Evolutionary conservation across 1,140 invertebrate genomes (phyloP).

Genomic region (Atta cephalotes): DNA sequence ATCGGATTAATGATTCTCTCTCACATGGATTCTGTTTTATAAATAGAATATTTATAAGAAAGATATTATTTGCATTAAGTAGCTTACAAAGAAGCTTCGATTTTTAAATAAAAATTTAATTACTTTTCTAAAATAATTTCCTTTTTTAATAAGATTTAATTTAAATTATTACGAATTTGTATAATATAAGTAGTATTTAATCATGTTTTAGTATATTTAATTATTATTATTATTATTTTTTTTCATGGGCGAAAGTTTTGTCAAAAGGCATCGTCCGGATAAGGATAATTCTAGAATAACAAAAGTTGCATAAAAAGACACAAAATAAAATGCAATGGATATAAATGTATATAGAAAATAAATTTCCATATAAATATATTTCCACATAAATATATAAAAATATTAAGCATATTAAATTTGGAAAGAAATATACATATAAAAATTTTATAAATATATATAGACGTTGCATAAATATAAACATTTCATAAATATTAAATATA

Average conservation of each 20-base stretch:
- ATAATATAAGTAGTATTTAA: not conserved
- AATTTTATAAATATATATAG: constrained; percentile 12
- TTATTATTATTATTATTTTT: constrained; percentile 2
- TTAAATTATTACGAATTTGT: not conserved
- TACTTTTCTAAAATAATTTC: not conserved
- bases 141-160: not conserved
- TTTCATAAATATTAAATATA: constrained; percentile 2
- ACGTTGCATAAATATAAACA: not conserved
- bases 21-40: not conserved
- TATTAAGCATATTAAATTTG: not conserved
- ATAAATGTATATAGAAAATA: not conserved
- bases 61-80: too few species aligned
- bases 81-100: not conserved
- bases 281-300: not conserved
- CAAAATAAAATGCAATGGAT: not conserved
- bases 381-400: not conserved
- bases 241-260: not conserved
- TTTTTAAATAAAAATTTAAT: not conserved
- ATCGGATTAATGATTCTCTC: not conserved
- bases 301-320: not conserved
- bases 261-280: not conserved
- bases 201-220: not conserved
- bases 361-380: not conserved
- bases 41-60: not conserved
- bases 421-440: not conserved